Conservation (phyloP, 2,888 invertebrate species). For the Drosophila pullipes region DNA sequence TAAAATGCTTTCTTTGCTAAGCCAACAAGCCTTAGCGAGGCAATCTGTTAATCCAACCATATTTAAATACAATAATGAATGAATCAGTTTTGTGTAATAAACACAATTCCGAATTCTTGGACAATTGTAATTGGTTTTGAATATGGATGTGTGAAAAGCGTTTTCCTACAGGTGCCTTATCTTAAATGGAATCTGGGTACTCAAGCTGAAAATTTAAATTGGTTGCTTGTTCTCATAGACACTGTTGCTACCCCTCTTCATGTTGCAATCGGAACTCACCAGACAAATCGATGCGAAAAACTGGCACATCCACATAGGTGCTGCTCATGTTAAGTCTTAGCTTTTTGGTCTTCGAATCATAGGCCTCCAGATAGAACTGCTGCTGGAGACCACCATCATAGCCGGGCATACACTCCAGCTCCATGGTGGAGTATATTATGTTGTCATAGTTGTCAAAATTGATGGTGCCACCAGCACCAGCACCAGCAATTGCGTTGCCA, state of each 20-base stretch:
- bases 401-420: slow-evolving; percentile 94
- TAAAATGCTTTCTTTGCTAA: slow-evolving; percentile 59
- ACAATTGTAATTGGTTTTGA: slow-evolving; percentile 6
- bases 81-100: slow-evolving; percentile 63
- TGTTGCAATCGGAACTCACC: slow-evolving; percentile 65
- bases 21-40: slow-evolving; percentile 55
- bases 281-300: slow-evolving; percentile 87
- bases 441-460: slow-evolving; percentile 85
- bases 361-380: slow-evolving; percentile 93
- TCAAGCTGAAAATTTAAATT: neutral
- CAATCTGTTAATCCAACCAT: slow-evolving; percentile 72
- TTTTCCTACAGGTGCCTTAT: slow-evolving; percentile 1
- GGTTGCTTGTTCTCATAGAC: neutral
- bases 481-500: slow-evolving; percentile 39
- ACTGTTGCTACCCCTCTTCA: neutral
- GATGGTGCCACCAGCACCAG: slow-evolving; percentile 77
- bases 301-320: slow-evolving; percentile 87
- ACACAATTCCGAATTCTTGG: slow-evolving; percentile 13
- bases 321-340: slow-evolving; percentile 90
- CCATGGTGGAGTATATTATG: slow-evolving; percentile 87
- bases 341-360: slow-evolving; percentile 90
- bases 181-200: neutral
- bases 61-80: slow-evolving; percentile 77
- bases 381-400: slow-evolving; percentile 96
- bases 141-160: slow-evolving; percentile 6